A percentile compares a stretch with the other conserved stretches of the same genome.
Conservation (phyloP, 1,140 invertebrate species). For the Drosophila guanche region DNA sequence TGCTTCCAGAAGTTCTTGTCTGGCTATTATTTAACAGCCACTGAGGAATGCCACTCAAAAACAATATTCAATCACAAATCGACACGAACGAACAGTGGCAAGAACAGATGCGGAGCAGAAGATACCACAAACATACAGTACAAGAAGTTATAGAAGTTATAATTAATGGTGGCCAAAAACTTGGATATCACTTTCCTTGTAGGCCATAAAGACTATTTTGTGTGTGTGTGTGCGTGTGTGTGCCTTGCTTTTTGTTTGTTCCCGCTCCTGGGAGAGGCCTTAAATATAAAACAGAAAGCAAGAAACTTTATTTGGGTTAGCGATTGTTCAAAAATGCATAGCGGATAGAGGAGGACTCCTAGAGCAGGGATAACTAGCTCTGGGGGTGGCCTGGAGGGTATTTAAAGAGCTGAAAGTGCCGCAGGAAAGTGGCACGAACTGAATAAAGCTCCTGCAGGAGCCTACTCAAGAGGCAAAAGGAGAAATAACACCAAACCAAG, state of each 20-base stretch:
- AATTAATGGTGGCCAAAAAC: slow-evolving; percentile 32
- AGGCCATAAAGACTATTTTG: slow-evolving; percentile 22
- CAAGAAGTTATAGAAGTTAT: slow-evolving; percentile 31
- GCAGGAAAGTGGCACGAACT: too few relatives aligned
- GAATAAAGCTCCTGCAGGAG: too few relatives aligned
- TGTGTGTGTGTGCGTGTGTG: neutral
- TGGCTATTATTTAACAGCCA: slow-evolving; percentile 45
- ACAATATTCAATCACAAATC: slow-evolving; percentile 47
- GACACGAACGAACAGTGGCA: slow-evolving; percentile 38
- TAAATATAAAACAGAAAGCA: slow-evolving; percentile 56
- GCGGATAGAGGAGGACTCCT: slow-evolving; percentile 17
- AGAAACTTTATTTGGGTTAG: slow-evolving; percentile 74
- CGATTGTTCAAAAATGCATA: slow-evolving; percentile 77
- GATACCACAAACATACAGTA: slow-evolving; percentile 6
- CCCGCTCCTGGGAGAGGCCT: slow-evolving; percentile 36
- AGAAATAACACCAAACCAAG: too few relatives aligned
- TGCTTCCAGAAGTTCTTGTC: slow-evolving; percentile 34
- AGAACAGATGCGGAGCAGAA: neutral
- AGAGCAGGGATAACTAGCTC: slow-evolving; percentile 25
- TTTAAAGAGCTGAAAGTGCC: slow-evolving; percentile 7
- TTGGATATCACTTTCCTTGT: neutral
- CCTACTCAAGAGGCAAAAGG: too few relatives aligned
- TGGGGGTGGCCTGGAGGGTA: slow-evolving; percentile 27
- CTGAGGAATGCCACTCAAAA: slow-evolving; percentile 14
- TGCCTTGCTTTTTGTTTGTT: slow-evolving; percentile 43